Base-by-base conservation (phyloP, 2,797 vertebrate genomes). In the Amniataba percoides region DNA sequence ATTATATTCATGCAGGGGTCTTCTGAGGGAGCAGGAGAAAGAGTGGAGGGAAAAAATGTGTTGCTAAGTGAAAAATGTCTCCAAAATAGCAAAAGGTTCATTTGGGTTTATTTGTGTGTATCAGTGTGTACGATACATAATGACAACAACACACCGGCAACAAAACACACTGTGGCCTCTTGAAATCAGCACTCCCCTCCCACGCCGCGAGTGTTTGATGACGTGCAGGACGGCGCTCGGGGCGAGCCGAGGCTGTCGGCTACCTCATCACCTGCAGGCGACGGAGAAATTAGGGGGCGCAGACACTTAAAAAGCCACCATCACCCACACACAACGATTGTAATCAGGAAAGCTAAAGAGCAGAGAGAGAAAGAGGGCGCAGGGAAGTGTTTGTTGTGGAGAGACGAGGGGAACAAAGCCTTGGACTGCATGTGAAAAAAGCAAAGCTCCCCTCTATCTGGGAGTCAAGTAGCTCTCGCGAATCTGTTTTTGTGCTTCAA, bases 321-420 rank as follows among this genome's bases (percentile, higher is more conserved):
- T 39, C 60, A 39, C 40, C 60, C 58, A 57, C 56, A 64, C 69
- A 51, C 67, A 70, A 21, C 69, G 88, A 89, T 89, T 88, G 42
- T 60, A 85, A 91, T 86, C 75, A 87, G 77, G 18, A 49, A 46
- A n/a, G n/a, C n/a, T n/a, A n/a, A 34, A 43, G 18, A 23, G 27
- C 63, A 60, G 48, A 9, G 60, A 58, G 65, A 0, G 2, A 36
- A 36, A 36, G 42, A 16, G 56, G 46, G 36, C 21, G n/a, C n/a
- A 65, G 42, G 39, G 21, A 52, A 39, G 27, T 58, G 48, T 67
- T 73, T 60, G 49, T 39, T 71, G 48, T 34, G 31, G 76, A 61
- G 57, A 63, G 53, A 72, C 21, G 0, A 45, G 53, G 9, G 4
- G 19, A 58, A 68, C 70, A 65, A 68, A 78, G 40, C 14, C 13